A percentile compares a stretch with the other conserved stretches of the same genome.
Evolutionary conservation across 2,888 invertebrate genomes (phyloP).

Genomic region (Chrysotoxum bicinctum): DNA sequence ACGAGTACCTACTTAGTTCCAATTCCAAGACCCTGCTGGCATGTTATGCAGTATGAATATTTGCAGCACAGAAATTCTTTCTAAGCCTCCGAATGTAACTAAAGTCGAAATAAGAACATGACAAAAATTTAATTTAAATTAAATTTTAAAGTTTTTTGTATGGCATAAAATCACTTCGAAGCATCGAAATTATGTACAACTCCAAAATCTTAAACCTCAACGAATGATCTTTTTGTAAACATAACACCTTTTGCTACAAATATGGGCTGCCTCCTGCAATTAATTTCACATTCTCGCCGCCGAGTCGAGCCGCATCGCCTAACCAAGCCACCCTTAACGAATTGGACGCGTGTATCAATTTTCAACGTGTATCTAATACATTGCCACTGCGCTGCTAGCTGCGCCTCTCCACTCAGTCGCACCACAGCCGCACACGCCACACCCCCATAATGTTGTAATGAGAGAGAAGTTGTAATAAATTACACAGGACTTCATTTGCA

Average conservation of each 20-base stretch:
- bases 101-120: too few relatives aligned
- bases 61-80: too few relatives aligned
- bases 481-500: conserved; percentile 71
- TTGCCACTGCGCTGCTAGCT: background rate
- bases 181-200: background rate
- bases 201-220: background rate
- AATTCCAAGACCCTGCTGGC: too few relatives aligned
- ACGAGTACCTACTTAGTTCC: too few relatives aligned
- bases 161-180: background rate
- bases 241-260: conserved; percentile 23
- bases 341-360: conserved; percentile 72
- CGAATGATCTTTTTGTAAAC: background rate
- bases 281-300: conserved; percentile 70
- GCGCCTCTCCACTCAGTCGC: too few relatives aligned
- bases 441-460: conserved; percentile 63
- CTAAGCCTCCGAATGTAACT: too few relatives aligned
- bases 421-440: conserved; percentile 55
- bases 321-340: conserved; percentile 72
- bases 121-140: too few relatives aligned
- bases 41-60: too few relatives aligned
- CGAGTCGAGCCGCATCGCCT: too few relatives aligned
- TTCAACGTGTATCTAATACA: conserved; percentile 53
- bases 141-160: too few relatives aligned
- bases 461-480: conserved; percentile 68
- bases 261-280: conserved; percentile 66